Evolutionary conservation across 2,113 vertebrate species (phyloP).

Genomic region (Cheirogaleus medius): DNA sequence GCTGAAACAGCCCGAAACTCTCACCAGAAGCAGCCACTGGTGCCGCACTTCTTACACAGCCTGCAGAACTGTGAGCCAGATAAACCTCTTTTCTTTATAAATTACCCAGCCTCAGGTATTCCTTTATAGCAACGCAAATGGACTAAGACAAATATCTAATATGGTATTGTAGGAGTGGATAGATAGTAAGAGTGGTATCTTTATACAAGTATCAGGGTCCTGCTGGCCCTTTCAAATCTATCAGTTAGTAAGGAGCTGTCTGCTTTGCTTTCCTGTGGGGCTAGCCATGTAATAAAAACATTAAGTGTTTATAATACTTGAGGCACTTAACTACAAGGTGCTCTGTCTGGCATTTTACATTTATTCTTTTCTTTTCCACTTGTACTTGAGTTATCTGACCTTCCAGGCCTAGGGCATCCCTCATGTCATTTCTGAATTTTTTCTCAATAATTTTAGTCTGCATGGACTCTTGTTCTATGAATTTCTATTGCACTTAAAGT

Average conservation of each 20-base stretch:
- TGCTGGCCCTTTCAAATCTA: not conserved
- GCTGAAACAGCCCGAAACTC: not conserved
- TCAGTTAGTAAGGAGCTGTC: not conserved
- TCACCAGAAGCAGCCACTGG: not conserved
- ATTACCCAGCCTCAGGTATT: not conserved
- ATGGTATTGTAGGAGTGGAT: not conserved
- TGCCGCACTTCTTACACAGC: not conserved
- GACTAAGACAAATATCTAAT: not conserved
- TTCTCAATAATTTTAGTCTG: not conserved
- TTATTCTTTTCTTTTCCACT: constrained; percentile 21
- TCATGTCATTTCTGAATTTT: not conserved
- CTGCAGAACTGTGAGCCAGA: not conserved
- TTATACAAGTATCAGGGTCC: not conserved
- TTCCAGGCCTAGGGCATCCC: not conserved
- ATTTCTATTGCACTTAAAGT: not conserved
- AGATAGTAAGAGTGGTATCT: not conserved
- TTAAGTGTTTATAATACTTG: not conserved
- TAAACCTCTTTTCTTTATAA: not conserved
- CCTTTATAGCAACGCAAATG: not conserved
- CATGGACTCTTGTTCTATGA: not conserved
- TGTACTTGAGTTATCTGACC: not conserved
- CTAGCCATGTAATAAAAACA: not conserved
- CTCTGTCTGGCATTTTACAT: not conserved
- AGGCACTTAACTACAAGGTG: not conserved
- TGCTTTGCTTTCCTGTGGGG: not conserved